A percentile compares a stretch with the other conserved stretches of the same genome.
These are phyloP conservation scores for Marmota flaviventris DNA, from an alignment of 2,113 vertebrate species.

Conservation along the genomic window DNA sequence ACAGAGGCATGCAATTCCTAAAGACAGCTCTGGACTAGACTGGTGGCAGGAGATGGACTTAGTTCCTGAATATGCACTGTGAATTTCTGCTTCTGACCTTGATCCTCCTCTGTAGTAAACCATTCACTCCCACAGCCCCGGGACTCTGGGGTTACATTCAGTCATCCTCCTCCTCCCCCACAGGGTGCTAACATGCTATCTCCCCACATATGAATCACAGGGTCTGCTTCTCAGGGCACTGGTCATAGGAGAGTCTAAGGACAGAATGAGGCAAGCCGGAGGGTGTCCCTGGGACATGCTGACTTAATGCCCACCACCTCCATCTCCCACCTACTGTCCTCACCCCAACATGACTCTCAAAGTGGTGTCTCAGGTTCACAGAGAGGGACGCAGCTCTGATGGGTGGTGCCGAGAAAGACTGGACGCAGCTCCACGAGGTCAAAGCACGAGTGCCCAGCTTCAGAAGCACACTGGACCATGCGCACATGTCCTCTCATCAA, in stretches of 20 bases:
- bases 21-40: not conserved
- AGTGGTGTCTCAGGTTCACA: fast-evolving
- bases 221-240: not conserved
- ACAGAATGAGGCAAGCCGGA: not conserved
- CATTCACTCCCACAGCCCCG: not conserved
- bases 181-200: not conserved
- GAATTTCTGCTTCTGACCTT: not conserved
- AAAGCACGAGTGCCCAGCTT: not conserved
- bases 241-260: not conserved
- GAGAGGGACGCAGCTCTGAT: not conserved
- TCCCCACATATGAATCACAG: not conserved
- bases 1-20: not conserved
- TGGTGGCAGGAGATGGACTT: not conserved
- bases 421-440: not conserved
- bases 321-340: not conserved
- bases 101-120: not conserved
- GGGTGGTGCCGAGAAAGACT: not conserved
- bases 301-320: too few species aligned
- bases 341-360: not conserved
- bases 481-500: not conserved
- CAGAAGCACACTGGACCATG: not conserved
- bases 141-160: not conserved
- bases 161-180: not conserved
- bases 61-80: not conserved
- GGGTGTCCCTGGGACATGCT: not conserved